Evolutionary conservation across 64 coral and sea anemone species (phyloP).

Genomic region (Porites australiensis): DNA sequence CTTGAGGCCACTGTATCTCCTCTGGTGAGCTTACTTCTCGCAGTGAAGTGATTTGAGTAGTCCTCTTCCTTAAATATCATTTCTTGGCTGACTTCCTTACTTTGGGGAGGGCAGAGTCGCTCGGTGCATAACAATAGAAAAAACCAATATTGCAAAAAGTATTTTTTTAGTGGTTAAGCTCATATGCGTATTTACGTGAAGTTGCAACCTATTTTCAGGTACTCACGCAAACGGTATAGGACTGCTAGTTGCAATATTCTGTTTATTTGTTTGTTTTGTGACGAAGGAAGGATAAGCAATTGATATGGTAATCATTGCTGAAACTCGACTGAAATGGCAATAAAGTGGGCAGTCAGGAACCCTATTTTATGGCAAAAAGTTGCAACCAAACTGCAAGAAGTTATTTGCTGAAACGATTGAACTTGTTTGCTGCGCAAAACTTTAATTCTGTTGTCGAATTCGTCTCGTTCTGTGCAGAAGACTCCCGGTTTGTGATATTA

Average conservation of each 20-base stretch:
- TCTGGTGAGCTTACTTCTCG: neutral
- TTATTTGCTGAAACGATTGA: no score
- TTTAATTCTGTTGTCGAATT: no score
- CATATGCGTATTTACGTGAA: neutral
- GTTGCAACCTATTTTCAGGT: neutral
- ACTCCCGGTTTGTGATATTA: no score
- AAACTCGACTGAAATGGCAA: neutral
- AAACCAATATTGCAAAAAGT: neutral
- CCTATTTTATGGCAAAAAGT: no score
- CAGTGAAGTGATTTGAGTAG: neutral
- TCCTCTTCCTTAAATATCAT: neutral
- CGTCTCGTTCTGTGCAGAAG: no score
- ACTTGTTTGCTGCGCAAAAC: no score
- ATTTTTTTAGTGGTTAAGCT: neutral
- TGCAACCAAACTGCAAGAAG: no score
- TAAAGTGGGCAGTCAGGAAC: no score
- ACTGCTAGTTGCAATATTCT: neutral
- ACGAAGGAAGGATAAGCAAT: neutral
- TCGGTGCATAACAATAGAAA: neutral
- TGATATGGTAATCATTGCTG: neutral
- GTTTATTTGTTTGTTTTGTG: constrained; percentile 5
- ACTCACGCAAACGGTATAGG: neutral
- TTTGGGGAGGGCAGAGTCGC: neutral
- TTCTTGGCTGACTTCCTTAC: no score
- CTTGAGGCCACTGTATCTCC: neutral